Evolutionary conservation across 1,140 invertebrate genomes (phyloP).

Genomic region (Leguminivora glycinivorella): DNA sequence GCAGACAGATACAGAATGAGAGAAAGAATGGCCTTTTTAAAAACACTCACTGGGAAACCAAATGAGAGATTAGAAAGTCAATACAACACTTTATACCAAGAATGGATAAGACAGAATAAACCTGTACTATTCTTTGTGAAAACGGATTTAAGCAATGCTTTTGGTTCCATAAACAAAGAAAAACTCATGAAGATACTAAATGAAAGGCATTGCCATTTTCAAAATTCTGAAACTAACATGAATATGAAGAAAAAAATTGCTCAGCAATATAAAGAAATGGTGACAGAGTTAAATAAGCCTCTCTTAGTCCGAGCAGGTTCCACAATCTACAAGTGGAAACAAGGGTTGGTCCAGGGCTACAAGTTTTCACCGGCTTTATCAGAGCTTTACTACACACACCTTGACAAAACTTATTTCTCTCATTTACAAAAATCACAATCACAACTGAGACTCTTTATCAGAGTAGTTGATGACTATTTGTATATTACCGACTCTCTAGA

Average conservation of each 20-base stretch:
- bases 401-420: slow-evolving; percentile 65
- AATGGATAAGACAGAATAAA: slow-evolving; percentile 58
- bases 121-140: slow-evolving; percentile 76
- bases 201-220: slow-evolving; percentile 52
- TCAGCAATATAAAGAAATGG: slow-evolving; percentile 59
- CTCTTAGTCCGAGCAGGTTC: slow-evolving; percentile 67
- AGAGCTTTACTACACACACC: slow-evolving; percentile 69
- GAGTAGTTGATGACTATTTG: slow-evolving; percentile 76
- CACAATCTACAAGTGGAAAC: slow-evolving; percentile 70
- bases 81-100: slow-evolving; percentile 48
- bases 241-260: slow-evolving; percentile 57
- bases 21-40: slow-evolving; percentile 59
- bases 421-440: slow-evolving; percentile 43
- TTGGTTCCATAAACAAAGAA: slow-evolving; percentile 69
- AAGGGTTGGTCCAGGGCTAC: slow-evolving; percentile 74
- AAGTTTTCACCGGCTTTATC: slow-evolving; percentile 75
- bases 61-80: slow-evolving; percentile 51
- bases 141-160: slow-evolving; percentile 74
- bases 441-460: slow-evolving; percentile 59
- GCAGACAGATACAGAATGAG: slow-evolving; percentile 61
- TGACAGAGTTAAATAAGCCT: slow-evolving; percentile 61
- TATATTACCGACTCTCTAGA: slow-evolving; percentile 68
- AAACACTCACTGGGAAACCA: slow-evolving; percentile 46
- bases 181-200: slow-evolving; percentile 59
- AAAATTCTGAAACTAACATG: slow-evolving; percentile 51